Conservation (phyloP, 2,113 vertebrate genomes). For the Melanocharis versteri region DNA sequence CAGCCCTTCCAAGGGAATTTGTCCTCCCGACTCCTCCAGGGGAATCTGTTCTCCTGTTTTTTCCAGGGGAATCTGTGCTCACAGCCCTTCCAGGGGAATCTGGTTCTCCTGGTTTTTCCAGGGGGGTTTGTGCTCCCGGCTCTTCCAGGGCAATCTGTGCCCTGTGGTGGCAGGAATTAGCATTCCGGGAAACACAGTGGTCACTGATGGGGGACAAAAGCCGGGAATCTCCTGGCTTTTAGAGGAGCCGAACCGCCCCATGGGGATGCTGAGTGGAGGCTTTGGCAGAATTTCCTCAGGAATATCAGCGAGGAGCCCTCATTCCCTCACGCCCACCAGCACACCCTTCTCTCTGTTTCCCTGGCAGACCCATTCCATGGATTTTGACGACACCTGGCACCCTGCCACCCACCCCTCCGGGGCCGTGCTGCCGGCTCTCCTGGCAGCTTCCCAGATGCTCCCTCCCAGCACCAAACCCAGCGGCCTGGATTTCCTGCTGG, state of each 20-base stretch:
- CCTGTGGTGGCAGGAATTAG: too few relatives aligned
- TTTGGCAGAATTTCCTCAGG: background rate
- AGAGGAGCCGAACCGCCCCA: fast-evolving
- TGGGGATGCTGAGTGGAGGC: background rate
- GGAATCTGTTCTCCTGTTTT: fast-evolving
- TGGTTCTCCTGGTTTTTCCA: too few relatives aligned
- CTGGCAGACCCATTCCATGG: slow-evolving; percentile 85
- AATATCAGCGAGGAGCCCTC: background rate
- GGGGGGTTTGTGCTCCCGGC: background rate
- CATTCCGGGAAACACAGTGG: background rate
- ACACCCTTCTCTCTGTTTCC: background rate
- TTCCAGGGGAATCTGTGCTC: too few relatives aligned
- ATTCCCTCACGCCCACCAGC: background rate
- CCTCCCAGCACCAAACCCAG: slow-evolving; percentile 75
- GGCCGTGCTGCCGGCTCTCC: slow-evolving; percentile 82
- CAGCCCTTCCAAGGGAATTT: background rate
- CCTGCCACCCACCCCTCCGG: slow-evolving; percentile 88
- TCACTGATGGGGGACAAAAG: background rate
- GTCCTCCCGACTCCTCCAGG: background rate
- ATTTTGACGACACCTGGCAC: slow-evolving; percentile 90
- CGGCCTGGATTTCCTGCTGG: slow-evolving; percentile 81
- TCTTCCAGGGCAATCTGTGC: background rate
- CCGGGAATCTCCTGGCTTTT: background rate
- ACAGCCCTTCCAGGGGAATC: too few relatives aligned
- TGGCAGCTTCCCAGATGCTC: slow-evolving; percentile 83